Conservation (phyloP, 2,797 vertebrate genomes). For the Cryptoprocta ferox region DNA sequence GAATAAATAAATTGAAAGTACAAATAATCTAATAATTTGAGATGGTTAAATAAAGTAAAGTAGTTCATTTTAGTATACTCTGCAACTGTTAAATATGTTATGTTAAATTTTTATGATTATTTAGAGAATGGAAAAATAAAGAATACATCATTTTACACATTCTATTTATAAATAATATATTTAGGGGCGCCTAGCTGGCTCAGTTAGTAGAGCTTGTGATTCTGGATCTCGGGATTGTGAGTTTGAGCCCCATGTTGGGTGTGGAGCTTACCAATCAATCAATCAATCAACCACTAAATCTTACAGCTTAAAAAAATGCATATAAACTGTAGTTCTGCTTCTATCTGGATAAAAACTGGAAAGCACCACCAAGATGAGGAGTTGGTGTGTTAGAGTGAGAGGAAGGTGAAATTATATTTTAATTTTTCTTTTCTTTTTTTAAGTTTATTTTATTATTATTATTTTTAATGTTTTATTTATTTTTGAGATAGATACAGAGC, state of each 20-base stretch:
- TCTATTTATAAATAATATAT: not conserved
- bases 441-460: no score
- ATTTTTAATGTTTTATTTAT: no score
- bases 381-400: not conserved
- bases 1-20: constrained; percentile 10
- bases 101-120: not conserved
- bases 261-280: not conserved
- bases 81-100: not conserved
- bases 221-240: not conserved
- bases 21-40: constrained; percentile 36
- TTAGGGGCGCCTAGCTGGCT: not conserved
- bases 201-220: not conserved
- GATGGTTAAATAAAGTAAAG: not conserved
- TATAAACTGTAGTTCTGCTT: not conserved
- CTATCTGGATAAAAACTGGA: not conserved
- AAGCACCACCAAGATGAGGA: not conserved
- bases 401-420: not conserved
- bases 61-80: not conserved
- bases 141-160: not conserved
- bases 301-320: not conserved
- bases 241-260: not conserved
- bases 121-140: not conserved
- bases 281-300: not conserved
- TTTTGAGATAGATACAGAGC: no score
- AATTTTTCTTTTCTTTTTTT: not conserved